A percentile compares a stretch with the other conserved stretches of the same genome.
These are phyloP conservation scores for Dolichoris vasculosae DNA, from an alignment of 1,140 invertebrate species.

Conservation along the genomic window DNA sequence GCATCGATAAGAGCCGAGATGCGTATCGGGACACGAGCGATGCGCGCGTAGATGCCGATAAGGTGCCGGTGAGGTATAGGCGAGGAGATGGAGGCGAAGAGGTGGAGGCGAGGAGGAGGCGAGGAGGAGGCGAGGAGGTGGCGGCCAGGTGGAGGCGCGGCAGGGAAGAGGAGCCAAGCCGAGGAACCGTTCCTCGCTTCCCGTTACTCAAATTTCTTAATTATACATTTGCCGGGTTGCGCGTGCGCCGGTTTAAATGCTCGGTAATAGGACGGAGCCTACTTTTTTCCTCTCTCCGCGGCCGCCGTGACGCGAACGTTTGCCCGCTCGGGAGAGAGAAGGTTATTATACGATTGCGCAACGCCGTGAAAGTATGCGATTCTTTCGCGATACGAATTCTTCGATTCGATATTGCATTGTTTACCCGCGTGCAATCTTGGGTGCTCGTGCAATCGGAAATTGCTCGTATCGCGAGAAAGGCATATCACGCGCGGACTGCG, in stretches of 20 bases:
- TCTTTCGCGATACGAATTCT: constrained; percentile 9
- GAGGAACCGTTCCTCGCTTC: not conserved
- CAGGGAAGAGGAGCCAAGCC: not conserved
- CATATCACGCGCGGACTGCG: not conserved
- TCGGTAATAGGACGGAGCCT: not conserved
- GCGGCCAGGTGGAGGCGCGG: no score
- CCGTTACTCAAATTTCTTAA: constrained; percentile 41
- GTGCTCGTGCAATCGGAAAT: constrained; percentile 11
- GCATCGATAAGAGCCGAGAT: constrained; percentile 14
- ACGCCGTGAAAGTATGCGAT: constrained; percentile 15
- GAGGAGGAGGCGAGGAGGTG: no score
- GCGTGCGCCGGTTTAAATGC: not conserved
- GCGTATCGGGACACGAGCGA: constrained; percentile 1
- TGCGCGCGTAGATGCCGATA: no score
- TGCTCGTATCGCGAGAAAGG: not conserved
- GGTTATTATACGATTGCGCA: constrained; percentile 32
- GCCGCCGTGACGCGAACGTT: not conserved
- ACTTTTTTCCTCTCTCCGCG: not conserved
- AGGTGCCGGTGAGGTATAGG: no score
- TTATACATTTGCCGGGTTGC: not conserved
- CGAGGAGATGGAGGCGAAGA: no score
- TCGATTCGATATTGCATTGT: constrained; percentile 17
- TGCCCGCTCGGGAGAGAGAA: not conserved
- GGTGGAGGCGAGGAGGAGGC: not conserved
- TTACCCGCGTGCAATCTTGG: not conserved